Base-by-base conservation (phyloP, 2,888 invertebrate genomes). In the Pammene aurita region DNA sequence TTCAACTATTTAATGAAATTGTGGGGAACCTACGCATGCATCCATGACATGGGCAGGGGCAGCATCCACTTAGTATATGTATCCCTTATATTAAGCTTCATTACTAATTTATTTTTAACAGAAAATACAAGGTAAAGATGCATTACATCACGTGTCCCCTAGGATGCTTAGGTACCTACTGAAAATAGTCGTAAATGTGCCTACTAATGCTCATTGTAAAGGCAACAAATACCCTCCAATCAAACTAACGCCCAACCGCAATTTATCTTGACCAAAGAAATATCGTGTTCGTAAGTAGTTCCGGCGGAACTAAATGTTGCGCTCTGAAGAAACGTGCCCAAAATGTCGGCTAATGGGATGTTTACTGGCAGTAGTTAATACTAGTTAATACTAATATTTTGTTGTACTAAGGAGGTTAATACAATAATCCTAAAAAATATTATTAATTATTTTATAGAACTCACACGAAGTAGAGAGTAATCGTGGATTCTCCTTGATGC, bases 171-270 rank as follows among this genome's bases (percentile, higher is more conserved):
- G 26, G 26, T 26, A 26, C 26, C 26, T 13, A 11, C 18, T 16
- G 48, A 10, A 42, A 56, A n/a, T 41, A 50, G 34, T 13, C 26
- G 34, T 35, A 50, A 42, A 50, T 78, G 78, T 78, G 77, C 80
- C 80, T 82, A 83, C 90, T 91, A 90, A 92, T 91, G 89, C 84
- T 83, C 85, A 87, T 89, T 90, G 90, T 88, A 90, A 87, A 89
- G 84, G 89, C 86, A 91, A 90, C 92, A 91, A 92, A 92, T 86
- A 88, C 83, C 89, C 83, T 81, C 83, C 86, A 89, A 91, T 92
- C 92, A 90, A 89, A 89, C 88, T 88, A 88, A 89, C 88, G 87
- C 86, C 82, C 88, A 83, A 87, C 89, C 89, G 86, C 89, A 82
- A 90, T 92, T 91, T 88, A 86, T 91, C 86, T 85, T 83, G 79